Conservation (phyloP, 2,888 invertebrate genomes). For the Caenorhabditis sp. region DNA sequence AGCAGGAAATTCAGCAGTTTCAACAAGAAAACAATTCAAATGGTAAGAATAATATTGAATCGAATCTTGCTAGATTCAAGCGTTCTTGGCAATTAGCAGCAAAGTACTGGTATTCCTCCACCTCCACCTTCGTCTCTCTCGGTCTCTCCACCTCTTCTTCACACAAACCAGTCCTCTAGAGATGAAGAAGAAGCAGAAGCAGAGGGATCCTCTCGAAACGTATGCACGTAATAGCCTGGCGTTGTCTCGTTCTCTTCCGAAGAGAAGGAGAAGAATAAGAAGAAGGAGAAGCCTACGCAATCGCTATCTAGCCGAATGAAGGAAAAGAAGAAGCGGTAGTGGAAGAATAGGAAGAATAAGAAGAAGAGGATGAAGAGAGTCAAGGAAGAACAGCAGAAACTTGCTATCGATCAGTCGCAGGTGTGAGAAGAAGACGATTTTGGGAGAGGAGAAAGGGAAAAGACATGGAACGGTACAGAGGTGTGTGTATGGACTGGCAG, state of each 20-base stretch:
- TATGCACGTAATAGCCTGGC: conserved; percentile 60
- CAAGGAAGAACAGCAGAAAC: conserved; percentile 32
- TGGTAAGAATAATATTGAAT: too few relatives aligned
- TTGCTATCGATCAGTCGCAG: conserved; percentile 45
- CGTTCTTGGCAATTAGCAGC: conserved; percentile 55
- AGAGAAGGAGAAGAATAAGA: too few relatives aligned
- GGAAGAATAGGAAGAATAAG: too few relatives aligned
- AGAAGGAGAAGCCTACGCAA: conserved; percentile 48
- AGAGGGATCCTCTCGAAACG: conserved; percentile 60
- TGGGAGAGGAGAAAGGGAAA: not conserved
- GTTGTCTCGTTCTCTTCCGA: conserved; percentile 17
- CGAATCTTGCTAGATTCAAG: too few relatives aligned
- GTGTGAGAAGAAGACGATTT: conserved; percentile 45
- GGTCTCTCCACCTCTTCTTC: conserved; percentile 13
- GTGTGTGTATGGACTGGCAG: not conserved
- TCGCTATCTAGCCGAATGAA: conserved; percentile 35
- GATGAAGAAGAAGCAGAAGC: too few relatives aligned
- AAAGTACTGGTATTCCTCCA: conserved; percentile 44
- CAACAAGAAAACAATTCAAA: too few relatives aligned
- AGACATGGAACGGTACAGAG: conserved; percentile 4
- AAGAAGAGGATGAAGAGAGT: conserved; percentile 13
- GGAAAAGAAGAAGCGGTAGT: conserved; percentile 40
- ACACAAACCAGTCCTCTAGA: conserved; percentile 52
- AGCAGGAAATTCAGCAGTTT: too few relatives aligned
- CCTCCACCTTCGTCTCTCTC: conserved; percentile 16